phyloP scores from a whole-genome alignment of 2,113 vertebrate genomes.

The Nesogale talazaci region DNA sequence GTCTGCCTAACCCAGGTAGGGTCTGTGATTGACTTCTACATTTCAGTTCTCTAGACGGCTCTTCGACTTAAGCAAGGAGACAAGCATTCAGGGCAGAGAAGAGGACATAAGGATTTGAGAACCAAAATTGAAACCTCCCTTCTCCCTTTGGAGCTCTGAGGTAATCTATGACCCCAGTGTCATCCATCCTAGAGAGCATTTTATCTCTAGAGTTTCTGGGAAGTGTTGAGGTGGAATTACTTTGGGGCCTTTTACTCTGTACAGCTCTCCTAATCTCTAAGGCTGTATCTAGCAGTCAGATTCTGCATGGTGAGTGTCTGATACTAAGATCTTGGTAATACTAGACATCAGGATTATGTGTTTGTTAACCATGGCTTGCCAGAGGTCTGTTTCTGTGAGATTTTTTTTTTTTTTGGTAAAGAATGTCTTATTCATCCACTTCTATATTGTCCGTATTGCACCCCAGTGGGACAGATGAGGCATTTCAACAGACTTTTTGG shows the following conservation, averaged over 20 bases:
- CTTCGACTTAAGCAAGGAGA: conserved; percentile 61
- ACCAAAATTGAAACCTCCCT: conserved; percentile 17
- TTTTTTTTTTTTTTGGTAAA: background rate
- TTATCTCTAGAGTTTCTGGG: background rate
- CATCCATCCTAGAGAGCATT: background rate
- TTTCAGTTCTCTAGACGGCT: conserved; percentile 50
- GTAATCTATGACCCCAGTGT: background rate
- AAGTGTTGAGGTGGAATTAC: background rate
- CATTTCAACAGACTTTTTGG: conserved; percentile 21
- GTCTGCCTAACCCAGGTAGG: conserved; percentile 76
- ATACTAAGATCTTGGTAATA: background rate
- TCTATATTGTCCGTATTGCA: background rate
- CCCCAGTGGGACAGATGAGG: background rate
- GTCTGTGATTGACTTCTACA: conserved; percentile 73
- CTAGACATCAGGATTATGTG: background rate
- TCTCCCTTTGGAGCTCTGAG: background rate
- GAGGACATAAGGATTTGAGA: conserved; percentile 25
- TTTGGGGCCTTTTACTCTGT: background rate
- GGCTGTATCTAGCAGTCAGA: background rate
- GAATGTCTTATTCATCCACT: background rate
- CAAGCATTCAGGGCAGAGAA: conserved; percentile 25
- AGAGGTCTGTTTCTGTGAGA: too few species aligned
- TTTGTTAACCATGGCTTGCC: background rate
- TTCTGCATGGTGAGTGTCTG: background rate
- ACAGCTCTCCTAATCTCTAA: background rate